phyloP scores from a whole-genome alignment of 2,113 vertebrate genomes.

The Heteronetta atricapilla region DNA sequence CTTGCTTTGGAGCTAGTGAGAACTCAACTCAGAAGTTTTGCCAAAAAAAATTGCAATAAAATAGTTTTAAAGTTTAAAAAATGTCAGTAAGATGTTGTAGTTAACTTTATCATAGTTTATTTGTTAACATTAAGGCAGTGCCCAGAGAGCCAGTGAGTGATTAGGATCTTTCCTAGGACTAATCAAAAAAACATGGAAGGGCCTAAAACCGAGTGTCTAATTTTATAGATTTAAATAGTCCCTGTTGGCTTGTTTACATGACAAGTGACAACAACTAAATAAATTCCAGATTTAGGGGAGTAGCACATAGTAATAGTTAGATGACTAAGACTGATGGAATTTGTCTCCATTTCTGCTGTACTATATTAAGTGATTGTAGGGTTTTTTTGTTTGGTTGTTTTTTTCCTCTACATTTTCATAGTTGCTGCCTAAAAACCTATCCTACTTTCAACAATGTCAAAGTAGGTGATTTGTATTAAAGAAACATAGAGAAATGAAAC shows the following conservation, averaged over 20 bases:
- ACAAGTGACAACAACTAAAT: constrained; percentile 56
- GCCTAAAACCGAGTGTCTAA: constrained; percentile 5
- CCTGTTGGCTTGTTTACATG: constrained; percentile 46
- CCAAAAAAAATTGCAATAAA: background rate
- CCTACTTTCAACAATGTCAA: background rate
- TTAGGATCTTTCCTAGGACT: background rate
- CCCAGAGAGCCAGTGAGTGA: background rate
- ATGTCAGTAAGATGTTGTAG: background rate
- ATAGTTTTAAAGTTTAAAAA: background rate
- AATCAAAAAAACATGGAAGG: constrained; percentile 3
- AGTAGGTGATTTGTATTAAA: background rate
- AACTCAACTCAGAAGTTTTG: background rate
- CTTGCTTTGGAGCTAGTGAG: background rate
- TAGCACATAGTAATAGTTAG: background rate
- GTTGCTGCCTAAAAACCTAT: background rate
- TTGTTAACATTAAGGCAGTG: background rate
- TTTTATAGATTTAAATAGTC: constrained; percentile 57
- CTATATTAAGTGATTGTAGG: background rate
- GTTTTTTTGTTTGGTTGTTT: background rate
- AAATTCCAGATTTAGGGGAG: constrained; percentile 46
- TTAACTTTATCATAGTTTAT: background rate
- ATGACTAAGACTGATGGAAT: background rate
- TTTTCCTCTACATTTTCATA: background rate
- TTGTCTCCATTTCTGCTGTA: background rate
- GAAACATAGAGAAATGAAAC: background rate